Base-by-base conservation (phyloP, 2,113 vertebrate species). In the Dendrocopos noguchii region DNA sequence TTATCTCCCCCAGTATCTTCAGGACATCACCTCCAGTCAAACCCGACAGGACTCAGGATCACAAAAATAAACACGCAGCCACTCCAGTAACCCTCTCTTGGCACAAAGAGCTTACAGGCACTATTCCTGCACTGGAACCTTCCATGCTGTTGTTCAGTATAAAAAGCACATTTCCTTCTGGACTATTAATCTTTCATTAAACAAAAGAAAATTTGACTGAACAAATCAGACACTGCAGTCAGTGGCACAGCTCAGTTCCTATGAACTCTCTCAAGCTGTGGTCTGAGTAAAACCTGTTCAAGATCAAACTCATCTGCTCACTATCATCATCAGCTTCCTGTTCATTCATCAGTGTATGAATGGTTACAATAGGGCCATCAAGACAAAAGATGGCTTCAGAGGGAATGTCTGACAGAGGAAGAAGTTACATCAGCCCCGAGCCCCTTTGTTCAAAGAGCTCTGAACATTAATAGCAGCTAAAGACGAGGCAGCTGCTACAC, bases 321-420 rank as follows among this genome's bases (percentile, higher is more conserved):
- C 87, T 96, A 91, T 87, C 93, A 95, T 93, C 88, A 95, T 64
- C 82, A 88, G 90, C 88, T 96, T 96, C 94, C 95, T 95, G 95
- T 72, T 86, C 95, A 96, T 95, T 95, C 93, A 96, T 85, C 88
- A 91, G 90, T 80, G 29, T 36, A 47, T 71, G 80, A 96, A 95
- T 93, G 85, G 95, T 28, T 94, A 93, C 95, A 96, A 95, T 74
- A 63, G 85, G 60, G 50, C 87, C 76, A 90, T 90, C 60, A 27
- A 90, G 92, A 96, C 95, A 95, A 96, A 95, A 94, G 95, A 91
- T 95, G 90, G 82, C 90, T 96, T 96, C 93, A 95, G 85, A 96
- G 80, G 68, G 92, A 88, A 90, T 5, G 80, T 67, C 92, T 88
- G 57, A 87, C 80, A 95, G 92, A 95, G 90, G 85, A 91, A 95